These are phyloP conservation scores for Cichladusa arquata DNA, from an alignment of 2,113 vertebrate species.

Conservation along the genomic window DNA sequence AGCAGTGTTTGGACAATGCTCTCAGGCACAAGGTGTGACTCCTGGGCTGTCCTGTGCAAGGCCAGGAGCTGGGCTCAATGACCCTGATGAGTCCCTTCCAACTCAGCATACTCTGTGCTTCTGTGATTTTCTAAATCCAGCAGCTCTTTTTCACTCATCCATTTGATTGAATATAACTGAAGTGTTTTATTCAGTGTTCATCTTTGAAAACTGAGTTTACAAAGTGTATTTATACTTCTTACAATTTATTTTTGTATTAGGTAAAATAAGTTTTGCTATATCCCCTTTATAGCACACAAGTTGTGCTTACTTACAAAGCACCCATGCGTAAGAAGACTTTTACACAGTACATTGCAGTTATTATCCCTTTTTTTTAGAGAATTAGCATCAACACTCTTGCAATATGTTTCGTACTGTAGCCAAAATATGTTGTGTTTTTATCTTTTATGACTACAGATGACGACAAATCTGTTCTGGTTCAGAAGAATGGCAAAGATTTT, in stretches of 20 bases:
- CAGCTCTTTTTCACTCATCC: not conserved
- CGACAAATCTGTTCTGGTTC: constrained; percentile 54
- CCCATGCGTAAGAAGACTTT: not conserved
- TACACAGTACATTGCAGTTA: not conserved
- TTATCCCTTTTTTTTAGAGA: not conserved
- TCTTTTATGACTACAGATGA: constrained; percentile 54
- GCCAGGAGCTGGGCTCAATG: not conserved
- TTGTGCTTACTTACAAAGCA: not conserved
- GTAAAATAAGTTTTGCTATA: not conserved
- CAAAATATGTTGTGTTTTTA: constrained; percentile 44
- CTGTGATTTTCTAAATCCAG: not conserved
- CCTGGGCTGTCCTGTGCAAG: too few relatives aligned
- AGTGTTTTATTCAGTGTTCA: not conserved
- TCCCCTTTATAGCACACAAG: not conserved
- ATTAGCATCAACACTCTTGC: constrained; percentile 5
- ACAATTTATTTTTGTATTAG: not conserved
- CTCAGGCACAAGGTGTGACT: not conserved
- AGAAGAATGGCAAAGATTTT: constrained; percentile 34
- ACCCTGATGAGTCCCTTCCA: not conserved
- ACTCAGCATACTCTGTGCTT: not conserved
- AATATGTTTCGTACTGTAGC: constrained; percentile 25
- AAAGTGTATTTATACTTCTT: not conserved
- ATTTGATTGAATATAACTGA: not conserved
- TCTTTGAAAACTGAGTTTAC: not conserved
- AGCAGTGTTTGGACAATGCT: rapidly evolving